Conservation (phyloP, 2,888 invertebrate genomes). For the Heterodera filipjevi region DNA sequence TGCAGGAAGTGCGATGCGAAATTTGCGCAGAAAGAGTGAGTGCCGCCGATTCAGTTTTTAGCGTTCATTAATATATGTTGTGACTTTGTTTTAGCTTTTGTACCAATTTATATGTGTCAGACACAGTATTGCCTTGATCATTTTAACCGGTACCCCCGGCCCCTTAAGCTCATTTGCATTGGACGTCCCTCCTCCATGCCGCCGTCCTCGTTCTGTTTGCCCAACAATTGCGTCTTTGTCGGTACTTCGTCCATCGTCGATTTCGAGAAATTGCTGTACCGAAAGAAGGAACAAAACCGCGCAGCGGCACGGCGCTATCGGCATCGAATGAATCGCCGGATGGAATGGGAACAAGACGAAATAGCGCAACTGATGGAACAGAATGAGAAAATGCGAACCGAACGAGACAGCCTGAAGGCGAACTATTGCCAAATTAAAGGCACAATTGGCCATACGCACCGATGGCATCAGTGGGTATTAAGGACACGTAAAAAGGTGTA, state of each 20-base stretch:
- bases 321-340: background rate
- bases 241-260: background rate
- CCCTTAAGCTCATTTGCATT: background rate
- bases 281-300: background rate
- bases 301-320: background rate
- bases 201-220: background rate
- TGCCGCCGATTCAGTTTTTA: background rate
- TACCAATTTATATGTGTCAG: too few species aligned
- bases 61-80: too few species aligned
- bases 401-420: background rate
- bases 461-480: background rate
- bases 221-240: background rate
- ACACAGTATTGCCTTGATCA: background rate
- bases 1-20: slow-evolving; percentile 8
- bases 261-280: background rate
- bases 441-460: background rate
- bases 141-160: background rate
- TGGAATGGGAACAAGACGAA: background rate
- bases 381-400: background rate
- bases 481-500: background rate
- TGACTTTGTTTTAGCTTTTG: too few species aligned
- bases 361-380: background rate
- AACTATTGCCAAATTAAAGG: background rate
- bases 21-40: background rate
- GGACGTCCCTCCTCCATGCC: background rate